Evolutionary conservation across 2,888 invertebrate genomes (phyloP).

Genomic region (Coronaproctus castanopsis): DNA sequence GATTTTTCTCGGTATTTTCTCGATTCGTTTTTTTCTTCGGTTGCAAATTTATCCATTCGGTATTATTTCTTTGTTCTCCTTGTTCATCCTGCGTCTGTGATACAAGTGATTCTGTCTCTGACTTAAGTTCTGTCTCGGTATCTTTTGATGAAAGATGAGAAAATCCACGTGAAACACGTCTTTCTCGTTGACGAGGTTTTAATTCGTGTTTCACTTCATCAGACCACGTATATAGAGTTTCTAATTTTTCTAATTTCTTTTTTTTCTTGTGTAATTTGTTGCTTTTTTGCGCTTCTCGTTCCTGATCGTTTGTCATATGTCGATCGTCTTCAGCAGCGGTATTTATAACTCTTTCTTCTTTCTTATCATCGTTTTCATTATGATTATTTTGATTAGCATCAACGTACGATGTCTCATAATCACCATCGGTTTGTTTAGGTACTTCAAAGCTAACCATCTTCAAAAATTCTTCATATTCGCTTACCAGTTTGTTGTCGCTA

Average conservation of each 20-base stretch:
- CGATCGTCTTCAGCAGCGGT: neutral
- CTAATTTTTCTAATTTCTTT: neutral
- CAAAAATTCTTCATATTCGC: constrained; percentile 16
- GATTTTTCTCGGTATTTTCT: neutral
- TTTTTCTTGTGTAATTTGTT: neutral
- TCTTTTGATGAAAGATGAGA: no score
- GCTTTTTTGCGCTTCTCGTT: neutral
- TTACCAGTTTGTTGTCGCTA: constrained; percentile 7
- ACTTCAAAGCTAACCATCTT: constrained; percentile 13
- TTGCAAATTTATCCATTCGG: no score
- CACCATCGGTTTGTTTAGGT: neutral
- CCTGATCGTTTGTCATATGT: neutral
- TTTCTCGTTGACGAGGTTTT: no score
- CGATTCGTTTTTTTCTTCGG: no score
- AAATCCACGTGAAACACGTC: no score
- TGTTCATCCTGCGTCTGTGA: neutral
- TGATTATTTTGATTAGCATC: neutral
- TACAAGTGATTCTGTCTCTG: neutral
- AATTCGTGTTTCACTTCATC: neutral
- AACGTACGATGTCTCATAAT: constrained; percentile 1
- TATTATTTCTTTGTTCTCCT: neutral
- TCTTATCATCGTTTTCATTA: neutral
- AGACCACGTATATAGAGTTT: no score
- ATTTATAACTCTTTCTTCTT: no score
- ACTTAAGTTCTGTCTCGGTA: neutral